Evolutionary conservation across 2,113 vertebrate genomes (phyloP), one percentile per base, ranked within the genome.

Genomic region (Chionodraco myersi): DNA sequence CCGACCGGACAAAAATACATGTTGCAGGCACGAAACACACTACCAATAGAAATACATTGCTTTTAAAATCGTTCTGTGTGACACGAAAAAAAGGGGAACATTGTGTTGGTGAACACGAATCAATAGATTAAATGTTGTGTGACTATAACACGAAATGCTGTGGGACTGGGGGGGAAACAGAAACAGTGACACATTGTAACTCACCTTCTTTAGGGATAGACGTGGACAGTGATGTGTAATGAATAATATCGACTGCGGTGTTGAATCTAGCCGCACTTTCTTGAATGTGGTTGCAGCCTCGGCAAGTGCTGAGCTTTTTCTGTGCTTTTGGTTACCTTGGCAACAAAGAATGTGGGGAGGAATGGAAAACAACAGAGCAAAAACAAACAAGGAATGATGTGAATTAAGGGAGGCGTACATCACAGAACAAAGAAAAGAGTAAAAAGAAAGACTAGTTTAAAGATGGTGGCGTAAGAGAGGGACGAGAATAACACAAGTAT

Each of bases 401-500:
- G 81, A 82, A 88, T 78, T 72, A 80, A 66, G 72, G 88, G 79
- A 82, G 44, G 67, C 26, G 69, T 58, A 79, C 63, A 81, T 97
- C 96, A 99, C 96, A 99, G 95, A 88, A 99, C 98, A 94, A 99
- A 99, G 95, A 99, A 99, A 86, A 99, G 97, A 89, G 97, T 95
- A 64, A 95, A 95, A 92, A 99, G 97, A 92, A 99, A 99, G 94
- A 99, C 97, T 86, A 99, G 96, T 94, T 98, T 99, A 94, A 99
- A 99, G 96, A 99, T 98, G 90, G 98, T 99, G 92, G 97, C 96
- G 80, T 99, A 99, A 80, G 98, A 99, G 92, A 99, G 97, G 74
- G 98, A 99, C 89, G 98, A 99, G 96, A 99, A 99, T 92, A 99
- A 96, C 91, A 99, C 97, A 86, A 99, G 97, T 80, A 99, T 98